Base-by-base conservation (phyloP, 2,888 invertebrate genomes). In the Aspidiotus destructor region DNA sequence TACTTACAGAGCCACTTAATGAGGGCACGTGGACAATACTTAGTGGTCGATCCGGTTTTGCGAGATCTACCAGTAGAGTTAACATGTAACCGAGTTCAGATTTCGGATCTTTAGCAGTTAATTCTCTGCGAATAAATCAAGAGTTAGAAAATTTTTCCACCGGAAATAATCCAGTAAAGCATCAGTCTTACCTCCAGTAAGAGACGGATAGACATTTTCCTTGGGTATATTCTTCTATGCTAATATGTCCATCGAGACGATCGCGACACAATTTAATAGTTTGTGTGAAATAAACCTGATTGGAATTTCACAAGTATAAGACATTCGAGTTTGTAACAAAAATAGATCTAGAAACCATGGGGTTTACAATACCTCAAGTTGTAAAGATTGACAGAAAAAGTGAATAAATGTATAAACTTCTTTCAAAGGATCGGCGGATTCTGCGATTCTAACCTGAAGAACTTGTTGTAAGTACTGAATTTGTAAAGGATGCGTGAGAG, bases 311-410 rank as follows among this genome's bases (percentile, higher is more conserved):
- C 0, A 64, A n/a, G 41, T 16, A 58, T 57, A 57, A 28, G 15
- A 28, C 2, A 44, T 16, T 41, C 42, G 48, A 48, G 48, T n/a
- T n/a, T 2, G 48, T 11, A 48, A 11, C n/a, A n/a, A 48, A 11
- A 48, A 28, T 48, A 15, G 8, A 44, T 6, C 2, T 8, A 17
- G 10, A 62, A 48, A 28, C 42, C 48, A 16, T 44, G 6, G n/a
- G 7, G 40, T 8, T 1, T 15, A 13, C 11, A 16, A 16, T 77
- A 88, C 82, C 79, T 97, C 96, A 42, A 99, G 79, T 75, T 99
- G 98, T 41, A 99, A 80, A 0, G 94, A 92, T 75, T 96, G 92
- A 76, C 96, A 95, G 79, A 99, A 97, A 76, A 87, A 90, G 73
- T 94, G 92, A 44, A 97, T 80, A 70, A 87, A 87, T 74, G 86